Base-by-base conservation (phyloP, 2,888 invertebrate species). In the Diarsia dahlii region DNA sequence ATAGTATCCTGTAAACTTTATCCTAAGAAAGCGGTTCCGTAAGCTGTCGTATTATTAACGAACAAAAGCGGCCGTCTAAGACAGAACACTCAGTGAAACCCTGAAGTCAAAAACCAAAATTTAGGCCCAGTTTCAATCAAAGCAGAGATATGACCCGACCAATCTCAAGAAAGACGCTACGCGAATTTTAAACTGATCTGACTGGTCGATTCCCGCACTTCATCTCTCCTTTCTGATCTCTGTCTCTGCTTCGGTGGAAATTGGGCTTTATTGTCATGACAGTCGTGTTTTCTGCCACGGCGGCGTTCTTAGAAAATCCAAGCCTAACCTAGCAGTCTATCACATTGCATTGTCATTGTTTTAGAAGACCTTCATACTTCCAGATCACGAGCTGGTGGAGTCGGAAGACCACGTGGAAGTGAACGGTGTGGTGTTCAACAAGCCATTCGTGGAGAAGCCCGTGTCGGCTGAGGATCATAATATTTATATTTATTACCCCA, bases 401-500 rank as follows among this genome's bases (percentile, higher is more conserved):
- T 98, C 98, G 0, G 99, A 99, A 93, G 99, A 99, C 95, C 99
- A 99, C 90, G 99, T 99, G 6, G 99, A 99, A 96, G 99, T 99
- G 66, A 99, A 99, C 93, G 99, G 99, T 10, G 98, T 98, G 48
- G 98, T 98, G 39, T 99, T 99, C 92, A 99, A 99, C 92, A 99
- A 99, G 92, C 99, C 99, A 0, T 99, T 99, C 96, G 99, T 99
- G 34, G 99, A 99, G 96, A 99, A 99, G 93, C 99, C 99, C 0
- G 99, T 99, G 12, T 99, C 99, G 39, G 99, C 99, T 0, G 99
- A 99, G 95, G 99, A 99, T 96, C 99, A 99, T 94, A 99, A 99
- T 94, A 99, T 99, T 92, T 99, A 99, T 93, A 99, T 99, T 89
- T 99, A 99, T 95, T 99, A 99, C 96, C 99, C 99, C 0, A 99